A percentile compares a stretch with the other conserved stretches of the same genome.
phyloP scores from a whole-genome alignment of 2,797 vertebrate genomes.

The Liparis tanakae region DNA sequence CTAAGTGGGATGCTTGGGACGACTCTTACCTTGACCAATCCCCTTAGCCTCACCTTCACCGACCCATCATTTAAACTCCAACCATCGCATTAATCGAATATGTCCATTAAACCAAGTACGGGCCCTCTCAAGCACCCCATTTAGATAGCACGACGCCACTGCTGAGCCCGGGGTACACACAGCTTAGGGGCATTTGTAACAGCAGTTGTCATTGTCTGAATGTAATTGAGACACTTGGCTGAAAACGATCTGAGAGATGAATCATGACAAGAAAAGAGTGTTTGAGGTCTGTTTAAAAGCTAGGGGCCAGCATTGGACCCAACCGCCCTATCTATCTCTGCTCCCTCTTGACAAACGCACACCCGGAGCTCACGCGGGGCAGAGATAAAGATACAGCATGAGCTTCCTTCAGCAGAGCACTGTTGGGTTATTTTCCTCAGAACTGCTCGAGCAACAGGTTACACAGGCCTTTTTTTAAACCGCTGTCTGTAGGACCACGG shows the following conservation, averaged over 20 bases:
- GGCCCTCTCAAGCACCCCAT: conserved; percentile 60
- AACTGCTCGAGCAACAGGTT: conserved; percentile 71
- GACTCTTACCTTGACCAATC: conserved; percentile 37
- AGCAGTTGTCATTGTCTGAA: conserved; percentile 49
- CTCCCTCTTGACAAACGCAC: conserved; percentile 61
- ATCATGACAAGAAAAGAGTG: conserved; percentile 58
- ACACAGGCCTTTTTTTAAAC: conserved; percentile 37
- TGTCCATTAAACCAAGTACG: conserved; percentile 35
- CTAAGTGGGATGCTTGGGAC: conserved; percentile 62
- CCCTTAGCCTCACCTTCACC: conserved; percentile 31
- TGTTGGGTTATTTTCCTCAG: conserved; percentile 78
- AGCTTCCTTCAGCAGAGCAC: conserved; percentile 72
- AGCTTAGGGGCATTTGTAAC: conserved; percentile 45
- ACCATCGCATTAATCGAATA: conserved; percentile 16
- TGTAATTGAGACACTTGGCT: conserved; percentile 62
- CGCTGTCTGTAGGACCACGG: conserved; percentile 28
- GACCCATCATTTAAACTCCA: conserved; percentile 31
- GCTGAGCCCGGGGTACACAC: conserved; percentile 45
- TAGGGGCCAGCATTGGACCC: conserved; percentile 62
- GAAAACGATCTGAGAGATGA: conserved; percentile 62
- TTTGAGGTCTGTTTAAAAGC: conserved; percentile 62
- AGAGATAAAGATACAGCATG: conserved; percentile 74
- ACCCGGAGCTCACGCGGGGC: conserved; percentile 54
- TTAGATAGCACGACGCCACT: conserved; percentile 42
- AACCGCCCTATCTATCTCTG: conserved; percentile 74